A percentile compares a stretch with the other conserved stretches of the same genome.
Evolutionary conservation across 2,113 vertebrate species (phyloP).

Genomic region (Anthoscopus minutus): DNA sequence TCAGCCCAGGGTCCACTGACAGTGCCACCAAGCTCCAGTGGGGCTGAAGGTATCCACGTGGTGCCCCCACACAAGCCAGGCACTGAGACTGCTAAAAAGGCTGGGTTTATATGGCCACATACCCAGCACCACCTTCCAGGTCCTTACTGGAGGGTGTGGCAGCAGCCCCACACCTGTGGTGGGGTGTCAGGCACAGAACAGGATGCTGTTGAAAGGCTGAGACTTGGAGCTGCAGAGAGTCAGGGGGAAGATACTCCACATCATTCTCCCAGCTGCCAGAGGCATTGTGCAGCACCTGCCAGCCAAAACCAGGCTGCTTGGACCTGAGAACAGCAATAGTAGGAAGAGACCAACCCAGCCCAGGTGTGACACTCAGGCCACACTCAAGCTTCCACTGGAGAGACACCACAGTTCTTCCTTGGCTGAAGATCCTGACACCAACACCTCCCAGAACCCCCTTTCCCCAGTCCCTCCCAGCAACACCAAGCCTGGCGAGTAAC

Average conservation of each 20-base stretch:
- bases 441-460: background rate
- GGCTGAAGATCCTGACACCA: background rate
- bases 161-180: background rate
- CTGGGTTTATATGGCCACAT: background rate
- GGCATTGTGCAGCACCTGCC: background rate
- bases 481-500: conserved; percentile 49
- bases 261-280: background rate
- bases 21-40: background rate
- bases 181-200: background rate
- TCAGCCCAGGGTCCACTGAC: background rate
- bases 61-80: background rate
- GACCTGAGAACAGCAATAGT: background rate
- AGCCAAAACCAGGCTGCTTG: background rate
- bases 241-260: background rate
- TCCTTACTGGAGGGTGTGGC: background rate
- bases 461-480: background rate
- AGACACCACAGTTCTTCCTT: background rate
- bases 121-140: background rate
- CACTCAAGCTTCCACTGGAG: background rate
- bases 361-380: background rate
- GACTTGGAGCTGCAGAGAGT: background rate
- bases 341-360: background rate
- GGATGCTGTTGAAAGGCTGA: background rate
- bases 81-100: background rate
- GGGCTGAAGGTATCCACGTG: rapidly evolving